Evolutionary conservation across 1,140 invertebrate species (phyloP).

Genomic region (Lasioglossum baleicum): DNA sequence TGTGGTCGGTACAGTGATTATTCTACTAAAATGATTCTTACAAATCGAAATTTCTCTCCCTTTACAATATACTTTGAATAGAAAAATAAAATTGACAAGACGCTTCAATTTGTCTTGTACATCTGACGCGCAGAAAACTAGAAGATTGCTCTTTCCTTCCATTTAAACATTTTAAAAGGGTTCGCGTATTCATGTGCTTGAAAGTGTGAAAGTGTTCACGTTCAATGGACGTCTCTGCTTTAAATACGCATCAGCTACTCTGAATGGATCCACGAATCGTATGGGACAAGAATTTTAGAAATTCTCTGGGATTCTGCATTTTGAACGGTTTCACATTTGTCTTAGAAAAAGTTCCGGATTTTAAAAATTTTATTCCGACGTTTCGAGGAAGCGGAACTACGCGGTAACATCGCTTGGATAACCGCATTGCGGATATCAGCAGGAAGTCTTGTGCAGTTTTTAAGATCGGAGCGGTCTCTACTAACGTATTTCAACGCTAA

Average conservation of each 20-base stretch:
- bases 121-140: neutral
- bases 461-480: neutral
- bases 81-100: too few species aligned
- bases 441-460: constrained; percentile 5
- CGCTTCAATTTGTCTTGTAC: neutral
- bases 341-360: neutral
- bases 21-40: too few species aligned
- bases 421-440: constrained; percentile 33
- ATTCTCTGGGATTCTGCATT: neutral
- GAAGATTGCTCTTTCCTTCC: neutral
- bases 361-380: constrained; percentile 14
- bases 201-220: neutral
- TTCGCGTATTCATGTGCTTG: neutral
- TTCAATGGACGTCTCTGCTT: neutral
- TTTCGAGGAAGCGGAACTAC: neutral
- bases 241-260: neutral
- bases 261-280: too few species aligned
- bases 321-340: neutral
- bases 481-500: neutral
- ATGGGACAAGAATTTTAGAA: neutral
- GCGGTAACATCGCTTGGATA: neutral
- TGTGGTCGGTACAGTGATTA: too few species aligned
- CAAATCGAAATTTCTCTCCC: too few species aligned
- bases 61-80: too few species aligned
- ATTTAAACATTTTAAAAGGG: neutral